Base-by-base conservation (phyloP, 2,113 vertebrate genomes). In the Corvus hawaiiensis region DNA sequence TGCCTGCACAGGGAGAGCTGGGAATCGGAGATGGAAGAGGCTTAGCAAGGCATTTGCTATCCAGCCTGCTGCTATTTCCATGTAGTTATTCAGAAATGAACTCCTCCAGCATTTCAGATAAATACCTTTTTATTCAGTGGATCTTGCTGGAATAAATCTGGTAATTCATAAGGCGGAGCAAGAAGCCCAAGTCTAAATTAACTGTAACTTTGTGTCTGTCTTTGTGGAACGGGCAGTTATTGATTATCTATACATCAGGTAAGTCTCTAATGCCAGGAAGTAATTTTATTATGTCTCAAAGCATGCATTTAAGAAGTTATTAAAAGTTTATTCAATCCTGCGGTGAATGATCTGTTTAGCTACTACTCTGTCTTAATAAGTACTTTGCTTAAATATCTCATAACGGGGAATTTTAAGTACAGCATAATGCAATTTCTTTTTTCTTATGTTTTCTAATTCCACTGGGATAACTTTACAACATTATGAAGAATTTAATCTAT, bases 281-380 rank as follows among this genome's bases (percentile, higher is more conserved):
- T 91, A 58, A 87, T 94, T 95, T 63, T 79, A 81, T 93, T 89
- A 79, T 59, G 81, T 79, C 78, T 87, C 84, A 76, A 94, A 93
- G 84, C 14, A 27, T 58, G 66, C 58, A 76, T 94, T 95, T 96
- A 92, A 90, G 78, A 90, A 93, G 85, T 85, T 96, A 94, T 83
- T 96, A 90, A 89, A 94, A 96, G 85, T 82, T 75, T 93, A 88
- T 93, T 94, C 85, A 73, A 71, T 96, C 74, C 75, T 35, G 43
- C 0, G 1, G 59, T 83, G 88, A 93, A 85, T 54, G 51, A 85
- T 73, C 49, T 93, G 58, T 84, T 80, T 69, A 44, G n/a, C 18
- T 94, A 5, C 46, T 69, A 14, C 27, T 84, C 19, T 82, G 66
- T 73, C 64, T 84, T 82, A 64, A 48, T 87, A 82, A 64, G 49